Evolutionary conservation across 2,113 vertebrate genomes (phyloP), one percentile per base, ranked within the genome.

Genomic region (Pelusios castaneus): DNA sequence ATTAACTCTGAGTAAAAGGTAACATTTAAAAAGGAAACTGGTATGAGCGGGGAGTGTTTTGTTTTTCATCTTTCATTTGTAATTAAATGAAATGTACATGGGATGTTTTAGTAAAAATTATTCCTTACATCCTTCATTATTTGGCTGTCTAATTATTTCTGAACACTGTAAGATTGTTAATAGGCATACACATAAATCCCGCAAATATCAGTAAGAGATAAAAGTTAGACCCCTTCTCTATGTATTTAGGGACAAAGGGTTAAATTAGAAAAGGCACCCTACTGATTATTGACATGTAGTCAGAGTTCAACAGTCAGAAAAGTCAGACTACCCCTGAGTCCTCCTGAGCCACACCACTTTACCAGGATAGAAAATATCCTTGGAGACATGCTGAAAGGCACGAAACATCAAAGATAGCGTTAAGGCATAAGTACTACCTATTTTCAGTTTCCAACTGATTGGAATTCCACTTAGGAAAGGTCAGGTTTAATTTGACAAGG

Each of bases 401-500:
- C 8, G 2, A 77, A 92, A 86, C 63, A 89, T 82, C 77, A 75
- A 88, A 80, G 22, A 31, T 63, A 58, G 60, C 85, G 70, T 21
- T 60, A 79, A 93, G 93, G 67, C 43, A 95, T 51, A 24, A 51
- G 58, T 86, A 89, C 45, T 86, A 75, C 45, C 84, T 78, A 63
- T 67, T 94, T 88, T 83, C 82, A 88, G 27, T 96, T 96, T 95
- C 93, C 84, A 88, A 86, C 84, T 86, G 94, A 95, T 6, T 90
- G 89, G 78, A 93, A 75, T 80, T 34, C 81, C 93, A 84, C 89
- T 93, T 94, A 94, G 76, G 80, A 96, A 96, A 94, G 80, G 79
- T 95, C 94, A 93, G 41, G 34, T 56, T 97, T 96, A 95, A 96
- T 97, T 96, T 93, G 84, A 89, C 94, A 93, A 41, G 80, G 95